Evolutionary conservation across 2,888 invertebrate genomes (phyloP), one percentile per base, ranked within the genome.

Genomic region (Athetis lepigone): DNA sequence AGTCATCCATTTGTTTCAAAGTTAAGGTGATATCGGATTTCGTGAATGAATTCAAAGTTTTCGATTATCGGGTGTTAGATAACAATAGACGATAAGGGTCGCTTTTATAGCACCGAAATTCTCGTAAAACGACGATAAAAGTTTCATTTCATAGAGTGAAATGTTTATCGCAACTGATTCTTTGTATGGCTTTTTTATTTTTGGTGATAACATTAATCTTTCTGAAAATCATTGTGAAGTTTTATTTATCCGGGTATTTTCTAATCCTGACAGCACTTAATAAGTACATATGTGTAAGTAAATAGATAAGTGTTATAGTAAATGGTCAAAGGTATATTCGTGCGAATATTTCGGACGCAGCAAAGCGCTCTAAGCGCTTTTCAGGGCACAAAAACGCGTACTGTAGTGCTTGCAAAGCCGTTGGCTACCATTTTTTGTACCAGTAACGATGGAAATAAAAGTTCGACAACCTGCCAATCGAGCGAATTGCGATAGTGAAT

Each of bases 21-120:
- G 83, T 82, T 75, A 80, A 77, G 80, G 79, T 82, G 80, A 72
- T 89, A 90, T 91, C 87, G 78, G 71, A 84, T 91, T 89, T 81
- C 88, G 62, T 80, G 80, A 88, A 86, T 85, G 82, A 82, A 83
- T 80, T 81, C 75, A 66, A 81, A 83, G 75, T 80, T 82, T 85
- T 81, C 73, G 79, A 85, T 84, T 84, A 83, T 84, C 73, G 80
- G 64, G 83, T 83, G 82, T 88, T 84, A 85, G 88, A 89, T 90
- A 80, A 84, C 84, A 77, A 75, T 76, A 56, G 74, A 33, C 71
- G 89, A 87, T 89, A 89, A 85, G 82, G 81, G 78, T 70, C 63
- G 77, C 81, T 88, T 90, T 88, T 88, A 89, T 88, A 66, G 83
- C 82, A 83, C 76, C 80, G 72, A 82, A 84, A 82, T 83, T 83